phyloP scores from a whole-genome alignment of 2,888 invertebrate species.

The Apeira syringaria region DNA sequence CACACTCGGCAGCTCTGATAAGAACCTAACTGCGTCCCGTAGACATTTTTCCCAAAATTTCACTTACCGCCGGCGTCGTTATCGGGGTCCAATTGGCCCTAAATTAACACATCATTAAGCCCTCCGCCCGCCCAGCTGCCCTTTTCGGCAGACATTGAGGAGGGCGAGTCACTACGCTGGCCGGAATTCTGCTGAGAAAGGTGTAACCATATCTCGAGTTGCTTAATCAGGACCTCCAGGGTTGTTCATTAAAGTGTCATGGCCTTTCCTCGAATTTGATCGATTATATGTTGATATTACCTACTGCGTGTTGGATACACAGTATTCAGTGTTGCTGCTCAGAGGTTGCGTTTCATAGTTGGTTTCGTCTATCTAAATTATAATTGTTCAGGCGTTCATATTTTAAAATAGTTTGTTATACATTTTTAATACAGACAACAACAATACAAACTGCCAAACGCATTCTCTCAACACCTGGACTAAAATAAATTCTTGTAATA shows the following conservation, averaged over 20 bases:
- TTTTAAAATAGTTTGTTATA: no score
- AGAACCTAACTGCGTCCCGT: background rate
- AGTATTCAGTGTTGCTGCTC: no score
- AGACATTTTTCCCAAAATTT: slow-evolving; percentile 17
- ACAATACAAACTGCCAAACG: no score
- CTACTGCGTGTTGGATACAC: no score
- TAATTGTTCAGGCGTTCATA: no score
- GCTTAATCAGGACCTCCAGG: slow-evolving; percentile 11
- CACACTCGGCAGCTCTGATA: background rate
- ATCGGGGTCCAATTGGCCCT: slow-evolving; percentile 39
- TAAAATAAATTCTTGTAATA: no score
- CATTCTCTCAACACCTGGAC: no score
- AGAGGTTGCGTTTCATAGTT: no score
- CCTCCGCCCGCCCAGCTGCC: slow-evolving; percentile 34
- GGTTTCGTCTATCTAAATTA: no score
- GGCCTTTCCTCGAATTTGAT: no score
- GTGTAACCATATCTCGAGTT: slow-evolving; percentile 12
- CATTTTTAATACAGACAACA: no score
- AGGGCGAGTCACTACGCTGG: slow-evolving; percentile 16
- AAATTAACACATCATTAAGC: slow-evolving; percentile 53
- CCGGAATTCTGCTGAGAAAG: slow-evolving; percentile 16
- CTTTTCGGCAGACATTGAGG: slow-evolving; percentile 36
- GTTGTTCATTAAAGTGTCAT: slow-evolving; percentile 1
- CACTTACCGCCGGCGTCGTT: slow-evolving; percentile 29
- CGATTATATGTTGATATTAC: no score